Base-by-base conservation (phyloP, 2,113 vertebrate species). In the Cyprinodon variegatus region DNA sequence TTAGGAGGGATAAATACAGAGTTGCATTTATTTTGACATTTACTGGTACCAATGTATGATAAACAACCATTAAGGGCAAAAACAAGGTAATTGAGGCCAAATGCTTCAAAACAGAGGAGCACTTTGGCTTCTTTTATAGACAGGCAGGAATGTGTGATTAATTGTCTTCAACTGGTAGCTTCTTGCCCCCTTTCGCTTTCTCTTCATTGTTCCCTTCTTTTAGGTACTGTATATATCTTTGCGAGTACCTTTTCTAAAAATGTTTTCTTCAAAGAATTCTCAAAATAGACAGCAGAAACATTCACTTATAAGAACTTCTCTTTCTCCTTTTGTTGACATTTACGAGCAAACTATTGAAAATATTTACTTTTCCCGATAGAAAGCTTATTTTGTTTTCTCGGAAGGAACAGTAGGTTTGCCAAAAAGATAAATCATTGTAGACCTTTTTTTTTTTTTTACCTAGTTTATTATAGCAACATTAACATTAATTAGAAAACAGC, bases 131-230 rank as follows among this genome's bases (percentile, higher is more conserved):
- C 77, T 36, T 77, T 83, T 78, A 88, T 81, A 86, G 92, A 92
- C 91, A 91, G 76, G 61, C 61, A 90, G 92, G 93, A 93, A 94
- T 94, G 87, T 79, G 87, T 93, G 93, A 95, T 92, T 92, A 89
- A 94, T 92, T 78, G 69, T 81, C 79, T 85, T 84, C 72, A 82
- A 66, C 90, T 79, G 87, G 89, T 91, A 91, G 80, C 86, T 91
- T 91, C 89, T 84, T 90, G 85, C 68, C 80, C 81, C 65, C 68
- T 60, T 71, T 65, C 69, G 9, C 65, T 59, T 69, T 70, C 57
- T 50, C 15, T 62, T 68, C 22, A 17, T 64, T 48, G 39, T 29
- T 39, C 65, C 53, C 29, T 78, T 29, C 29, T 29, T 29, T 29
- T 29, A 29, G 29, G 29, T 29, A n/a, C n/a, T n/a, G n/a, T n/a